Base-by-base conservation (phyloP, 2,113 vertebrate species). In the Megalops atlanticus region DNA sequence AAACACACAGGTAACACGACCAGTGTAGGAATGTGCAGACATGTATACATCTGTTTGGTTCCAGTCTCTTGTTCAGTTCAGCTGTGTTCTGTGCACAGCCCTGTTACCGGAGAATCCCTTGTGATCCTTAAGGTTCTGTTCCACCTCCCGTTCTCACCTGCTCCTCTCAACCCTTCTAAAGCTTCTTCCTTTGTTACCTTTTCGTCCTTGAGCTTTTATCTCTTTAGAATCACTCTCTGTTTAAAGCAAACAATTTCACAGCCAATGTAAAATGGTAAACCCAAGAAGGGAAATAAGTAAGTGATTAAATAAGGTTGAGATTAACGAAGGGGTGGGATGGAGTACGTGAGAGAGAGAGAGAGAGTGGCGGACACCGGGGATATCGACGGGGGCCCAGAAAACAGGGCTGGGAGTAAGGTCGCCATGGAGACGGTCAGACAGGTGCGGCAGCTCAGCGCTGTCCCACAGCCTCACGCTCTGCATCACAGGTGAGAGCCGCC, bases 11-110 rank as follows among this genome's bases (percentile, higher is more conserved):
- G 21, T 35, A 78, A 77, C 41, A 85, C 47, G 74, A 64, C 54
- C 24, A 52, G 83, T 74, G 68, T 39, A 39, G 83, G 88, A 90
- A 88, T 64, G 80, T 81, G 76, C n/a, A 1, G n/a, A 43, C 8
- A 11, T 21, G 7, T 64, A 27, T 1, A 54, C 24, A 33, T 69
- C 39, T 39, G 45, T 31, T 45, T 80, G 38, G 15, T 54, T 80
- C 79, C 79, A 80, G 70, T 52, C 68, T 35, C 7, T 40, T 49
- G 12, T 41, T 80, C 8, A 8, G 33, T 80, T 72, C 41, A 10
- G 7, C 16, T 15, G 33, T 45, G 73, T 75, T 75, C 49, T 41
- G 27, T 18, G 27, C 74, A 3, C 41, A 11, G 24, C 33, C 14
- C 41, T 16, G 35, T 3, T 38, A 40, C 18, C 38, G n/a, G 24